Conservation (phyloP, 2,888 invertebrate genomes). For the Theretra japonica region DNA sequence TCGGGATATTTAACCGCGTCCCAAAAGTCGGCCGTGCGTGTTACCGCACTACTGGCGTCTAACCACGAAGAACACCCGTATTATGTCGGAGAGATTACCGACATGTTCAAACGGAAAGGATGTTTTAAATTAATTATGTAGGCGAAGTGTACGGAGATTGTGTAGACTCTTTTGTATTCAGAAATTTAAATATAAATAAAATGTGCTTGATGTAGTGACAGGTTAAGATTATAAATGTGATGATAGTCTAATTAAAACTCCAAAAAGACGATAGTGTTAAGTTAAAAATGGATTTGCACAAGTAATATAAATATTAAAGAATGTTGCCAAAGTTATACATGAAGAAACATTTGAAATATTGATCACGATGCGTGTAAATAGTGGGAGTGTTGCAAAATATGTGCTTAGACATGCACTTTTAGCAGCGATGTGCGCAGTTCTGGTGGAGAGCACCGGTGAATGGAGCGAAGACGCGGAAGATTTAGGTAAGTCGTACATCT, state of each 20-base stretch:
- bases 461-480: constrained; percentile 82
- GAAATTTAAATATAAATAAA: not conserved
- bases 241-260: not conserved
- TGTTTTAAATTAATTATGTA: constrained; percentile 38
- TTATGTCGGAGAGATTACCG: constrained; percentile 58
- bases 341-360: constrained; percentile 21
- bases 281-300: not conserved
- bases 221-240: not conserved
- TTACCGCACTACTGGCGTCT: constrained; percentile 50
- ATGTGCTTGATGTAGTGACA: not conserved
- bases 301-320: constrained; percentile 23
- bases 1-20: constrained; percentile 74
- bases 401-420: constrained; percentile 57
- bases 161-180: constrained; percentile 5
- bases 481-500: constrained; percentile 63
- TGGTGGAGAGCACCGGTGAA: constrained; percentile 73
- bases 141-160: not conserved
- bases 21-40: constrained; percentile 59
- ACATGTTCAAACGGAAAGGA: constrained; percentile 41
- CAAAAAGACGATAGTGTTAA: not conserved
- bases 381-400: constrained; percentile 52
- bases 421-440: constrained; percentile 57
- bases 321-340: constrained; percentile 45
- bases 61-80: constrained; percentile 45
- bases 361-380: constrained; percentile 46